Base-by-base conservation (phyloP, 2,797 vertebrate genomes). In the Melanotaenia trifasciata region DNA sequence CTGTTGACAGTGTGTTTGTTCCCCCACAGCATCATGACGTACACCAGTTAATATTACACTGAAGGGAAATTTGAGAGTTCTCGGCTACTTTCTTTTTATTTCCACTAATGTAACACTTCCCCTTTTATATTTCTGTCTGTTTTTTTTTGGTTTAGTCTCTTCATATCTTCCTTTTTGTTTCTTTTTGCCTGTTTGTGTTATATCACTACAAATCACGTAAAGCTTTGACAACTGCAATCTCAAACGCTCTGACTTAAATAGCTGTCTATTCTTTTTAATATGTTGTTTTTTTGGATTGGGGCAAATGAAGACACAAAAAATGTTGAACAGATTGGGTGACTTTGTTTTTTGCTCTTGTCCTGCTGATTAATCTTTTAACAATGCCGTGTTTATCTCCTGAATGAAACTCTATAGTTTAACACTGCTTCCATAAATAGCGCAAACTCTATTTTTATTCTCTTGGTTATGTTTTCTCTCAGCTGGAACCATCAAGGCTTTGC, bases 1-100 rank as follows among this genome's bases (percentile, higher is more conserved):
- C 45, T n/a, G 62, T 74, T 54, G 70, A 65, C 56, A 0, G 14
- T 10, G 66, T 1, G 70, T 81, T 86, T 78, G 60, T 81, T 85
- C 33, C 32, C 14, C 61, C 2, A 1, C 59, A 47, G 51, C 4
- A n/a, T 32, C 1, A 6, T 38, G 63, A 73, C 64, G 65, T n/a
- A 22, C 7, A 4, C 68, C 56, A 22, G 33, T 33, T 26, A 40
- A 35, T 18, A 8, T 58, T 69, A 61, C 3, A 11, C 36, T 40
- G 0, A 62, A 50, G 76, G 73, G 62, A 80, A 65, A 28, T 67
- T 54, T 69, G 8, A 47, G 2, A 53, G 20, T 36, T 64, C 50
- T 38, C 26, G 40, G 72, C 12, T 50, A 68, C 62, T 59, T 22
- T 50, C 14, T 74, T 69, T 71, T 63, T 26, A 14, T 78, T 36